These are phyloP conservation scores for Tragelaphus scriptus DNA, from an alignment of 2,113 vertebrate genomes.

Conservation along the genomic window DNA sequence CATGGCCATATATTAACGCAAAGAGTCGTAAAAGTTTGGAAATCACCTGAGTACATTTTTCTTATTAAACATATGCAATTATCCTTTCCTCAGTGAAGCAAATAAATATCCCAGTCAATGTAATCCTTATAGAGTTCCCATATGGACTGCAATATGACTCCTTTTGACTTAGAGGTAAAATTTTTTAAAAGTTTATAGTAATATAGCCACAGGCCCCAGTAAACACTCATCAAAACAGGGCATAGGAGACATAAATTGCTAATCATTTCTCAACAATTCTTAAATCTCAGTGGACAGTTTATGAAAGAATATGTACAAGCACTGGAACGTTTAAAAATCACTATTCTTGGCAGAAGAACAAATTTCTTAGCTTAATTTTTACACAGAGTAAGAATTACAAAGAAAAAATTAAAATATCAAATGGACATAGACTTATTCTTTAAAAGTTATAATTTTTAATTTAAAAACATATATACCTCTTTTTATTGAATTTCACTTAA, in stretches of 20 bases:
- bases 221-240: neutral
- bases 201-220: neutral
- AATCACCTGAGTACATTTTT: neutral
- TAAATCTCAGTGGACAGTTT: neutral
- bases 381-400: neutral
- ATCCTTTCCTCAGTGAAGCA: neutral
- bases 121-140: neutral
- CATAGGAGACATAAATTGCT: neutral
- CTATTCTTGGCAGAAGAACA: neutral
- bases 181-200: neutral
- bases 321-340: neutral
- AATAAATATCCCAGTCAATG: neutral
- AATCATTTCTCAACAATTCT: neutral
- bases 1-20: neutral
- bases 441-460: neutral
- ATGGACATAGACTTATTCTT: neutral
- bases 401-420: neutral
- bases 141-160: neutral
- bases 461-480: neutral
- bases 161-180: neutral
- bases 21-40: neutral
- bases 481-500: neutral
- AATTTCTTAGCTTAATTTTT: neutral
- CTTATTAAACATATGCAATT: neutral
- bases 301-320: neutral